phyloP scores from a whole-genome alignment of 2,888 invertebrate species.

The Proisotoma minuta region DNA sequence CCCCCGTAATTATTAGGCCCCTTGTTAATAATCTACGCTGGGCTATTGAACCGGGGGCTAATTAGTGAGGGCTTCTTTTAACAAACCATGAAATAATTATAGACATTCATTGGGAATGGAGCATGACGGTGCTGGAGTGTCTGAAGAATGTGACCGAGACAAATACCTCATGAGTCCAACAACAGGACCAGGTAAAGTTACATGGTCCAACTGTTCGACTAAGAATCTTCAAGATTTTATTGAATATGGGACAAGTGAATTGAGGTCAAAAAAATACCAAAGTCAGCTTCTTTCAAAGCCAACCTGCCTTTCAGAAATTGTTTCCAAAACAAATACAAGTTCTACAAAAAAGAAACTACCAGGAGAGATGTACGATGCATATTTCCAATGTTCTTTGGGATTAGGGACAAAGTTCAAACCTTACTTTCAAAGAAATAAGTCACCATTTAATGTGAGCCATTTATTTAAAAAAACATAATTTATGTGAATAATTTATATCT shows the following conservation, averaged over 20 bases:
- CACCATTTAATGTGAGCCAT: conserved; percentile 49
- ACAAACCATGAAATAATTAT: too few relatives aligned
- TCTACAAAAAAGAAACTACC: conserved; percentile 39
- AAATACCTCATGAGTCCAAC: conserved; percentile 49
- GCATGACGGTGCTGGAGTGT: conserved; percentile 50
- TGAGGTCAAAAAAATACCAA: conserved; percentile 20
- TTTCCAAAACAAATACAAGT: background rate
- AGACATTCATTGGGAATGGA: conserved; percentile 52
- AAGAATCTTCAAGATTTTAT: conserved; percentile 49
- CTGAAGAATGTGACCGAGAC: conserved; percentile 49
- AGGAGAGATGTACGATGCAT: conserved; percentile 49
- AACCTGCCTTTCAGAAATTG: conserved; percentile 18
- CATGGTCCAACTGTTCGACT: conserved; percentile 51
- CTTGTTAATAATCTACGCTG: too few relatives aligned
- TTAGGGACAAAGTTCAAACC: conserved; percentile 49
- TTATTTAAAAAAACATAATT: background rate
- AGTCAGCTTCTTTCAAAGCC: background rate
- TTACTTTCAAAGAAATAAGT: conserved; percentile 47
- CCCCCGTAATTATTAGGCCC: too few relatives aligned
- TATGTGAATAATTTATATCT: background rate
- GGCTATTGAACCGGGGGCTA: too few relatives aligned
- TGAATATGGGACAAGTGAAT: conserved; percentile 41
- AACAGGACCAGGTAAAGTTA: conserved; percentile 50
- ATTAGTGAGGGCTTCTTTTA: too few relatives aligned
- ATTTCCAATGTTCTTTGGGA: conserved; percentile 49